Evolutionary conservation across 2,113 vertebrate species (phyloP).

Genomic region (Chroicocephalus ridibundus): DNA sequence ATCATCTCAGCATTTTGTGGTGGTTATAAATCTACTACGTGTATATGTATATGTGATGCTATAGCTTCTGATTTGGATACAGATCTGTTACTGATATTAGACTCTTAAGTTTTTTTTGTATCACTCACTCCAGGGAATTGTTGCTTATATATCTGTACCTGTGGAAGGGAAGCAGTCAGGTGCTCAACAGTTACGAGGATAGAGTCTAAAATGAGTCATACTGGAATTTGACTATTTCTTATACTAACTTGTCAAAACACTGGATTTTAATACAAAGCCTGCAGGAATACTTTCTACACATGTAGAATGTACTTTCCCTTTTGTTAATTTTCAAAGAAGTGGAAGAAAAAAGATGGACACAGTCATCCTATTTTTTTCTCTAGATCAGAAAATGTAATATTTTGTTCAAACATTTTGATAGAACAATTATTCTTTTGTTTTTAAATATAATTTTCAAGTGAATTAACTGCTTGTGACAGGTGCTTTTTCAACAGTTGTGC

Average conservation of each 20-base stretch:
- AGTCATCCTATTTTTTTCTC: constrained; percentile 19
- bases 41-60: background rate
- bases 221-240: constrained; percentile 47
- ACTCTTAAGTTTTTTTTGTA: background rate
- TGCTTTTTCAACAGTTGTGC: background rate
- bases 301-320: constrained; percentile 8
- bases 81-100: background rate
- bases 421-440: constrained; percentile 29
- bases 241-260: constrained; percentile 58
- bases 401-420: constrained; percentile 38
- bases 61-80: background rate
- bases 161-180: background rate
- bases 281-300: background rate
- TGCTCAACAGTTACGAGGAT: background rate
- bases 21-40: background rate
- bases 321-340: constrained; percentile 36
- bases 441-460: constrained; percentile 4
- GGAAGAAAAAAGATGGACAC: constrained; percentile 14
- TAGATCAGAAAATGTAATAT: constrained; percentile 17
- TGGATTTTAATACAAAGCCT: constrained; percentile 31
- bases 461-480: constrained; percentile 10
- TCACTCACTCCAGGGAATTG: background rate
- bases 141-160: background rate
- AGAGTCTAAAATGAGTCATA: constrained; percentile 49
- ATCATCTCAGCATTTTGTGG: background rate